Conservation (phyloP, 2,797 vertebrate genomes). For the Tympanoctomys barrerae region DNA sequence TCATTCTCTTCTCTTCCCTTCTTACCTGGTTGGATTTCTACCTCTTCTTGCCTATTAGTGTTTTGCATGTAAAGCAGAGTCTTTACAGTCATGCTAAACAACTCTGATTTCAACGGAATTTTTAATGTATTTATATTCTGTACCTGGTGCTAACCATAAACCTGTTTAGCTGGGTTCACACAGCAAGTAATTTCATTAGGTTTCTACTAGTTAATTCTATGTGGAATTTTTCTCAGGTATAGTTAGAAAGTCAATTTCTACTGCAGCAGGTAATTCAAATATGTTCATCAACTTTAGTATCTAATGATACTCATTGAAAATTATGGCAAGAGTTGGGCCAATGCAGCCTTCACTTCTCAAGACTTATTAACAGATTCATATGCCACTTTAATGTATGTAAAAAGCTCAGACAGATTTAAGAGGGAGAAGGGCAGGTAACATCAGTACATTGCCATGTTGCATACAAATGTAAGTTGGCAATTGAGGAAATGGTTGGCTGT, state of each 20-base stretch:
- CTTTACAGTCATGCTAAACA: not conserved
- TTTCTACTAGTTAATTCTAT: not conserved
- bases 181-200: not conserved
- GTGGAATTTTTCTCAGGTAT: not conserved
- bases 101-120: not conserved
- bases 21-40: not conserved
- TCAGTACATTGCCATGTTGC: not conserved
- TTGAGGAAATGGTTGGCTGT: not conserved
- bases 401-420: not conserved
- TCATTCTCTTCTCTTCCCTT: rapidly evolving
- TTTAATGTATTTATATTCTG: conserved; percentile 27
- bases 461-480: not conserved
- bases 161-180: not conserved
- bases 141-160: not conserved
- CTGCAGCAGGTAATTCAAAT: conserved; percentile 14
- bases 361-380: not conserved
- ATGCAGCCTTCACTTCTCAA: not conserved
- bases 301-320: not conserved
- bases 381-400: not conserved
- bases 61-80: not conserved
- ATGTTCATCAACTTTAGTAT: not conserved
- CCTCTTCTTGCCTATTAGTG: not conserved
- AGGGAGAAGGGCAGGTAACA: not conserved
- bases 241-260: not conserved
- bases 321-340: not conserved